Base-by-base conservation (phyloP, 2,113 vertebrate species). In the Erinaceus europaeus region DNA sequence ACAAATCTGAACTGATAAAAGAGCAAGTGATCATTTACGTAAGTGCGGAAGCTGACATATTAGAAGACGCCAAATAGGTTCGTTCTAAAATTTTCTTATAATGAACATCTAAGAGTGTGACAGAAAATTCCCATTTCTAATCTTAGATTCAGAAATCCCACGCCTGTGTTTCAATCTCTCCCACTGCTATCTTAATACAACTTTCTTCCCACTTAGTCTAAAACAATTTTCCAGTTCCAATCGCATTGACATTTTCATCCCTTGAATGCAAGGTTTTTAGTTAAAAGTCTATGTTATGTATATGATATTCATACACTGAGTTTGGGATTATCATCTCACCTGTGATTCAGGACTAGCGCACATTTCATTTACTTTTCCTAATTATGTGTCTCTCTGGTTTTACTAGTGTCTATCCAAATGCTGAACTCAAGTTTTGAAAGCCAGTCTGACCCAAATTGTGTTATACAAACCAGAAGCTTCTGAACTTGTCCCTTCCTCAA, bases 81-180 rank as follows among this genome's bases (percentile, higher is more conserved):
- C 21, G 46, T 72, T 91, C 38, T 23, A 79, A 65, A 46, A 21
- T 11, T 59, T 83, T 71, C 53, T 48, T 86, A 13, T 74, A 80
- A 65, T 93, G 20, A 73, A 84, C 18, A 93, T 55, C 18, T 78
- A 53, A 83, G 91, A 80, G 32, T 71, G 55, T 44, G 48, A 71
- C 25, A 80, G 13, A 36, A 90, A 90, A 81, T 84, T 65, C 36
- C 83, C 82, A 79, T 11, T n/a, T 79, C 74, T 88, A 91, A 82
- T 91, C 64, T 77, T 71, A 86, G 52, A 88, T 61, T 90, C 12
- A 80, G n/a, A 92, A 75, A 89, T 79, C 14, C 18, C 29, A 88
- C 27, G 53, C 40, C 12, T 71, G 20, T 62, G 23, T 90, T 79
- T 65, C 42, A 73, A 69, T 6, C 17, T 73, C 32, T 65, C 36